These are phyloP conservation scores for Muscina levida DNA, from an alignment of 2,888 invertebrate species.

Conservation along the genomic window DNA sequence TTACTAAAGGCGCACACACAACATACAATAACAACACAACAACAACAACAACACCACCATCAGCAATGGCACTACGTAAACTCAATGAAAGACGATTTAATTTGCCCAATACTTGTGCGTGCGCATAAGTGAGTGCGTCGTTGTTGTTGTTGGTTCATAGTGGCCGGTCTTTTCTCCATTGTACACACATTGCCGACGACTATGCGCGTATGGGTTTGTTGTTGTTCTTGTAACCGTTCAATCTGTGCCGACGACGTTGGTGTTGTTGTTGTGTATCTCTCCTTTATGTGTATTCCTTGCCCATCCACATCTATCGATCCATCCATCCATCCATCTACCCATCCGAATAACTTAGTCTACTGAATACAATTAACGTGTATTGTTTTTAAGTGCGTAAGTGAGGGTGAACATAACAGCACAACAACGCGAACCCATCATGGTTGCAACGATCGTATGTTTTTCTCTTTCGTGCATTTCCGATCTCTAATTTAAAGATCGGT, in stretches of 20 bases:
- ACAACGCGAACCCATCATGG: too few relatives aligned
- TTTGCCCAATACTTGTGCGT: slow-evolving; percentile 16
- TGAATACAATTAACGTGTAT: slow-evolving; percentile 61
- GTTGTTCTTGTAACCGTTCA: slow-evolving; percentile 37
- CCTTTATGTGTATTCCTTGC: slow-evolving; percentile 47
- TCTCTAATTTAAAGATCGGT: slow-evolving; percentile 16
- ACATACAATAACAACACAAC: slow-evolving; percentile 68
- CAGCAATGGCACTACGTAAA: slow-evolving; percentile 45
- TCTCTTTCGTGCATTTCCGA: slow-evolving; percentile 14
- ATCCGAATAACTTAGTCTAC: slow-evolving; percentile 23
- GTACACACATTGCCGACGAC: background rate
- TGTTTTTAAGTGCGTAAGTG: slow-evolving; percentile 60
- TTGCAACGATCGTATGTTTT: slow-evolving; percentile 24
- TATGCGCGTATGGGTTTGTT: slow-evolving; percentile 15
- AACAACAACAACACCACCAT: slow-evolving; percentile 45
- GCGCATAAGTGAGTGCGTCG: background rate
- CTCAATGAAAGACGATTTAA: slow-evolving; percentile 56
- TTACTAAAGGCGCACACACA: slow-evolving; percentile 41
- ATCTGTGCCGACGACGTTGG: slow-evolving; percentile 38
- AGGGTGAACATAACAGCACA: slow-evolving; percentile 37
- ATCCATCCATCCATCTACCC: slow-evolving; percentile 50
- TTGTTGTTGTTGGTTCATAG: slow-evolving; percentile 3
- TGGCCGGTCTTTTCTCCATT: background rate
- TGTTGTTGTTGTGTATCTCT: slow-evolving; percentile 71
- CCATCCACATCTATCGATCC: slow-evolving; percentile 50